Percentiles rank a stretch among this genome's conserved stretches.
Evolutionary conservation across 2,113 vertebrate genomes (phyloP).

Genomic region (Lamprotornis superbus): DNA sequence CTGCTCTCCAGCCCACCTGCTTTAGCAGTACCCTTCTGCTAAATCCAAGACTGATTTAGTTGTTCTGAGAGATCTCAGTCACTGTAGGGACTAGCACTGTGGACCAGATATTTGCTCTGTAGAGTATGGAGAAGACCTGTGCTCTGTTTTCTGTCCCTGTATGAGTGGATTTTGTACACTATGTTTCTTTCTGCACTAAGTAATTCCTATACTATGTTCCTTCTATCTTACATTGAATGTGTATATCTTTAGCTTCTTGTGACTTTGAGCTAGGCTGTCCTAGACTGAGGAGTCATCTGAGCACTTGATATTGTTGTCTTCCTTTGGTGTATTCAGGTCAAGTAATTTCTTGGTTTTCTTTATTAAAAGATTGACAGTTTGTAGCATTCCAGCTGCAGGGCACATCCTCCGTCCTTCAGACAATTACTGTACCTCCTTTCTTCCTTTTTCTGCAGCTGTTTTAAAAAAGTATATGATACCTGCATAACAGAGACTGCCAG

Average conservation of each 20-base stretch:
- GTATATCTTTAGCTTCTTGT: background rate
- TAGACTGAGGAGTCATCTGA: background rate
- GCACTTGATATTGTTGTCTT: background rate
- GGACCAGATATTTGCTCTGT: background rate
- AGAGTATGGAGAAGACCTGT: background rate
- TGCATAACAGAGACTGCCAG: background rate
- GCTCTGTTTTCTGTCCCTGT: background rate
- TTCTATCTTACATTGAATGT: background rate
- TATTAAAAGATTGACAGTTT: background rate
- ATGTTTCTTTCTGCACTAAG: background rate
- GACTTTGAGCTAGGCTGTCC: background rate
- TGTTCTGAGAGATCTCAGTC: background rate
- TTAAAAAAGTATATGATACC: background rate
- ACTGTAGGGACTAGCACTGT: background rate
- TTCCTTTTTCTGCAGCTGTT: background rate
- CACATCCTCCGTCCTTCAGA: background rate
- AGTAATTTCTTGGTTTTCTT: background rate
- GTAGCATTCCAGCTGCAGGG: background rate
- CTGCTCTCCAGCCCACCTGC: background rate
- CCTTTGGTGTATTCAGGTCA: background rate
- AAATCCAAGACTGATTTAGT: background rate
- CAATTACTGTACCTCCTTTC: background rate
- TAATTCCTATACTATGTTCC: background rate
- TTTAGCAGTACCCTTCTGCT: background rate
- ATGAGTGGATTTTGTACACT: background rate